Evolutionary conservation across 1,140 invertebrate species (phyloP), one percentile per base, ranked within the genome.

Genomic region (Bacillus rossius): DNA sequence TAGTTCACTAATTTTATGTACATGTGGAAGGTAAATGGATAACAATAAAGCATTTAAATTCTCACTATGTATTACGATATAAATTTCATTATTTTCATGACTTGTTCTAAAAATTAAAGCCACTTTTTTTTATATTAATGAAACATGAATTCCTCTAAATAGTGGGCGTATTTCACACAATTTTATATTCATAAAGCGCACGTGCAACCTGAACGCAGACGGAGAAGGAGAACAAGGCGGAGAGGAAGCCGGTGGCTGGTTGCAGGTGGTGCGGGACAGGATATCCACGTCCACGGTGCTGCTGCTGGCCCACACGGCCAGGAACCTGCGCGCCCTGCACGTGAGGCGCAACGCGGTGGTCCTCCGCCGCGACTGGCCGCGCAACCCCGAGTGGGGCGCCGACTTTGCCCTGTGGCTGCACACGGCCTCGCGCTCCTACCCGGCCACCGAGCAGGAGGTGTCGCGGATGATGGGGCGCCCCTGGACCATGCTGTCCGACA

Each of bases 271-370:
- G 16, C 78, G 87, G 3, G 89, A 93, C 66, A 77, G 86, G 67
- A 81, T 94, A 50, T 92, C 90, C 1, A 91, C 90, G 0, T 79
- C 85, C 0, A 92, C 89, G 1, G 76, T 91, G 13, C 70, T 94
- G 23, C 73, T 92, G n/a, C 76, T 92, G 25, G 87, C 84, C 0
- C 76, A 79, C 37, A 81, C 80, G 1, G 82, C 82, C 2, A 81
- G 81, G 55, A 82, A 82, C 60, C 73, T 94, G 20, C 73, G 76
- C 29, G 76, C 77, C 34, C 74, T 93, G 1, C 78, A 85, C 55
- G 82, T 94, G 1, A 73, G 91, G 42, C 75, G 83, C 41, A 91
- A 91, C 69, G 88, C 82, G 1, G 78, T 89, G 4, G 79, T 90
- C 37, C 75, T 86, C 51, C 78, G 82, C 59, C 85, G 80, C 61